Percentiles rank a stretch among this genome's conserved stretches.
Conservation (phyloP, 1,140 invertebrate species). For the Drosophila athabasca region DNA sequence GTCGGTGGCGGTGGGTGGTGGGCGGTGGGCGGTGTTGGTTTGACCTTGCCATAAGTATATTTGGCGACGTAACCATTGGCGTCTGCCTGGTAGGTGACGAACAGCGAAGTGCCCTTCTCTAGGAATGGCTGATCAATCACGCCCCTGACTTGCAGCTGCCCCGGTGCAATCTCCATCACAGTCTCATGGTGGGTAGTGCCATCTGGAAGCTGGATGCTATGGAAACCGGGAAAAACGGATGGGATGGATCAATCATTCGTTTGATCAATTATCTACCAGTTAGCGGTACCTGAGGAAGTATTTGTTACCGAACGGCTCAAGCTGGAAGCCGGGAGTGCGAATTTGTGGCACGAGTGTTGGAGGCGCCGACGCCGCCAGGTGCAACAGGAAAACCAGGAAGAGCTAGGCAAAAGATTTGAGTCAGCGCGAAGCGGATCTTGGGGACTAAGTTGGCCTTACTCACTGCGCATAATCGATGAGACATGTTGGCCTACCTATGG, state of each 20-base stretch:
- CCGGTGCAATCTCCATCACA: constrained; percentile 36
- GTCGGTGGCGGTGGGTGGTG: background rate
- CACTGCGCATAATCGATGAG: constrained; percentile 7
- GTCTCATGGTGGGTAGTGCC: constrained; percentile 35
- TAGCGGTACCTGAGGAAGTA: constrained; percentile 49
- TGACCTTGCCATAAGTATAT: constrained; percentile 39
- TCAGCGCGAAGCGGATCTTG: background rate
- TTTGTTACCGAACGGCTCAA: constrained; percentile 37
- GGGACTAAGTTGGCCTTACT: constrained; percentile 4
- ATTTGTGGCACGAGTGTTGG: constrained; percentile 47
- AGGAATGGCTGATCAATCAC: constrained; percentile 21
- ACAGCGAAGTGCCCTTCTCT: constrained; percentile 19
- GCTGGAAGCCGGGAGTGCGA: constrained; percentile 37
- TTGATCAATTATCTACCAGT: no score
- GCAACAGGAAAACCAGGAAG: constrained; percentile 28
- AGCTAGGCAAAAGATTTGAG: background rate
- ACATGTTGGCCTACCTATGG: constrained; percentile 43
- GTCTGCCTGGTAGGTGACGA: constrained; percentile 41
- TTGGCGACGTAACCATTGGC: constrained; percentile 52
- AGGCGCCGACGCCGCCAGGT: constrained; percentile 2
- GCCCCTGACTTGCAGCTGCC: constrained; percentile 33
- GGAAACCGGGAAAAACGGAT: background rate
- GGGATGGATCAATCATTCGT: no score
- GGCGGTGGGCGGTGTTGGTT: no score
- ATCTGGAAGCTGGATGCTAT: constrained; percentile 27